Evolutionary conservation across 2,797 vertebrate species (phyloP).

Genomic region (Esox masquinongy): DNA sequence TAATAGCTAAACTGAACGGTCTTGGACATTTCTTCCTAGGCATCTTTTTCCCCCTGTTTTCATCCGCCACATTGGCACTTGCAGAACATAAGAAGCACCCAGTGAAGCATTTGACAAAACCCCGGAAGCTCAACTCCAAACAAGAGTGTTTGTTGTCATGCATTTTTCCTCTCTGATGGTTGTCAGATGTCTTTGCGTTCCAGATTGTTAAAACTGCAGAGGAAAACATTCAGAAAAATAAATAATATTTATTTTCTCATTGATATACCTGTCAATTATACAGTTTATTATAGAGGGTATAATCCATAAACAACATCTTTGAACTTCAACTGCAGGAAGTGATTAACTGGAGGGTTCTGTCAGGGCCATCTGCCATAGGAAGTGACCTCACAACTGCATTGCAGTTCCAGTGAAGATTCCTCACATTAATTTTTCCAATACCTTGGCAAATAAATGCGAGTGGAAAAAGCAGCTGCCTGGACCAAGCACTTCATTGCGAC

Average conservation of each 20-base stretch:
- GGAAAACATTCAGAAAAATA: conserved; percentile 53
- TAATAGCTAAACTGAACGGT: background rate
- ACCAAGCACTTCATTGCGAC: conserved; percentile 8
- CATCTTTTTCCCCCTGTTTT: conserved; percentile 28
- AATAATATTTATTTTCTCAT: conserved; percentile 48
- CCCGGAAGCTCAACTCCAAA: conserved; percentile 87
- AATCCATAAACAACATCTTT: conserved; percentile 53
- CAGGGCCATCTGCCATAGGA: conserved; percentile 11
- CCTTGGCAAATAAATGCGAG: background rate
- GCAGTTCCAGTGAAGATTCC: background rate
- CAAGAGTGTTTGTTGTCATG: conserved; percentile 87
- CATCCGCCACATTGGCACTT: conserved; percentile 59
- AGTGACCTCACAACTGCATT: background rate
- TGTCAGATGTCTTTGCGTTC: conserved; percentile 89
- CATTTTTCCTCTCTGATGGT: conserved; percentile 84
- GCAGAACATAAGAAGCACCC: conserved; percentile 80
- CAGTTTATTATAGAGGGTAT: conserved; percentile 35
- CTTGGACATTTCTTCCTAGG: background rate
- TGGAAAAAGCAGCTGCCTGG: background rate
- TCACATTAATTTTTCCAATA: background rate
- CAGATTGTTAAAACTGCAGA: conserved; percentile 65
- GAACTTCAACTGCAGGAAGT: conserved; percentile 29
- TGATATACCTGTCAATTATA: conserved; percentile 44
- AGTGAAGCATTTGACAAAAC: conserved; percentile 84
- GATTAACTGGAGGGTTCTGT: conserved; percentile 11